These are phyloP conservation scores for Syngnathus scovelli DNA, from an alignment of 2,113 vertebrate species.

Conservation along the genomic window DNA sequence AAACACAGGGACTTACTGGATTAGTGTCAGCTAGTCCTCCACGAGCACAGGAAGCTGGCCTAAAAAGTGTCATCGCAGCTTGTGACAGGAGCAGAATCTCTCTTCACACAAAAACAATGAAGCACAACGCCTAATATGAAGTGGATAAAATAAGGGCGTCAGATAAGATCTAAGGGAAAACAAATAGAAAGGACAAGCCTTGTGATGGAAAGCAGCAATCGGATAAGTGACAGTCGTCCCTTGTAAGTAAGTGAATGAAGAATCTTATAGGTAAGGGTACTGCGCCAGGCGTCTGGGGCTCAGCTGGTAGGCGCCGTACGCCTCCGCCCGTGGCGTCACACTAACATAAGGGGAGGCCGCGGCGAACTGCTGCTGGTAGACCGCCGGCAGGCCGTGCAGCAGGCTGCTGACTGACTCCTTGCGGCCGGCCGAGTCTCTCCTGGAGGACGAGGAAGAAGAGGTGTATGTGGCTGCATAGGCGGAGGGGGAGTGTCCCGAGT, in stretches of 20 bases:
- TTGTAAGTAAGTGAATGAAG: conserved; percentile 28
- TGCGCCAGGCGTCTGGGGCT: conserved; percentile 94
- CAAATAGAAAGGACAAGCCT: conserved; percentile 40
- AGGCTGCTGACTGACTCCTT: conserved; percentile 88
- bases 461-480: conserved; percentile 81
- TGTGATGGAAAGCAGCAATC: conserved; percentile 56
- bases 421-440: conserved; percentile 68
- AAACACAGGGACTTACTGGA: conserved; percentile 33
- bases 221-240: conserved; percentile 36
- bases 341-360: conserved; percentile 87
- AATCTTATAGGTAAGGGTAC: conserved; percentile 85
- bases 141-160: conserved; percentile 37
- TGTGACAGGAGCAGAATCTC: conserved; percentile 49
- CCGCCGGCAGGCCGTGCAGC: conserved; percentile 85
- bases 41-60: conserved; percentile 22
- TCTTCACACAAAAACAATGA: conserved; percentile 47
- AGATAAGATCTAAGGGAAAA: conserved; percentile 28
- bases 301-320: conserved; percentile 94
- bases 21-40: conserved; percentile 33
- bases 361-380: conserved; percentile 92
- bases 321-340: conserved; percentile 85
- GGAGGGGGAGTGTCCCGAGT: conserved; percentile 65
- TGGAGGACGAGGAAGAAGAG: conserved; percentile 42
- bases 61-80: conserved; percentile 36
- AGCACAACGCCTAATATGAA: conserved; percentile 33